phyloP scores from a whole-genome alignment of 2,113 vertebrate genomes.

The Daphoenositta chrysoptera region DNA sequence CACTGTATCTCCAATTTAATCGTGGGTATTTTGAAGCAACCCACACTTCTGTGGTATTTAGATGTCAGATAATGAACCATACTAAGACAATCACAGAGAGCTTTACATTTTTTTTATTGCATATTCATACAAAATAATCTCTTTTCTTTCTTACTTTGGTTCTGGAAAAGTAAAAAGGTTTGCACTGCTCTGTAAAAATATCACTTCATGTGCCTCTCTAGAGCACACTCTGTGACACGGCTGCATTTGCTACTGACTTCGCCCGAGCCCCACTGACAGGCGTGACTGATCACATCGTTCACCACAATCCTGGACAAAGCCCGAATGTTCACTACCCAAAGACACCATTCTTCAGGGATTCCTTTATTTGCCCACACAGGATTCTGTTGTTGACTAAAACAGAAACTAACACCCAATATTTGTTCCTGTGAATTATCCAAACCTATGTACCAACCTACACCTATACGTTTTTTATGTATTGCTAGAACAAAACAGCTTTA shows the following conservation, averaged over 20 bases:
- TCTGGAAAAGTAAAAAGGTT: not conserved
- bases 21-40: not conserved
- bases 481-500: not conserved
- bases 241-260: not conserved
- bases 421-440: not conserved
- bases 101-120: not conserved
- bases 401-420: not conserved
- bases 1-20: not conserved
- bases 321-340: slow-evolving; percentile 52
- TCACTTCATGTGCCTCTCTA: rapidly evolving
- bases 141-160: not conserved
- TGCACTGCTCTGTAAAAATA: not conserved
- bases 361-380: slow-evolving; percentile 40
- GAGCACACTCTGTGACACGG: not conserved
- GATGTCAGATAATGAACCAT: not conserved
- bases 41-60: not conserved
- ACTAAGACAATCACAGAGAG: not conserved
- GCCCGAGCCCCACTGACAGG: not conserved
- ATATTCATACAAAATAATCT: not conserved
- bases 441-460: not conserved
- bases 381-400: slow-evolving; percentile 1
- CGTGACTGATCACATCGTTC: slow-evolving; percentile 17
- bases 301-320: slow-evolving; percentile 60
- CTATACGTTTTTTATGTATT: not conserved
- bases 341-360: slow-evolving; percentile 34